Conservation (phyloP, 2,113 vertebrate genomes). For the Sinocyclocheilus anophthalmus region DNA sequence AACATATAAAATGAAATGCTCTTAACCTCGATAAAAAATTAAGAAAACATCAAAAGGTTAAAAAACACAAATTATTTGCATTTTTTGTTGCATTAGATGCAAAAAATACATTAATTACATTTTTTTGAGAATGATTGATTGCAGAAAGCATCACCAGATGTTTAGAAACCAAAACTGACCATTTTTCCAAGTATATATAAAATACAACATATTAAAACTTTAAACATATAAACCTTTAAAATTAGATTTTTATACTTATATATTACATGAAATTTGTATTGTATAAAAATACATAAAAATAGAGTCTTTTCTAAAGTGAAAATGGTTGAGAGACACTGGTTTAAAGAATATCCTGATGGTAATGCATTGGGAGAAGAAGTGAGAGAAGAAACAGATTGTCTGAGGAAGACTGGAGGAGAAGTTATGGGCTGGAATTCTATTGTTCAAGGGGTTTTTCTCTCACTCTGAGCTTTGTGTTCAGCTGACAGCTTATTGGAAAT, state of each 20-base stretch:
- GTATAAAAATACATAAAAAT: neutral
- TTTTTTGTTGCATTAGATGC: too few species aligned
- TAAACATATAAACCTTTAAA: too few species aligned
- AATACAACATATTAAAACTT: too few species aligned
- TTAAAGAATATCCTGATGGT: neutral
- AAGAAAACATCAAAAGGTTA: neutral
- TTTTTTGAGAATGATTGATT: too few species aligned
- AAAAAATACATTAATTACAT: too few species aligned
- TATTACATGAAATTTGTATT: neutral
- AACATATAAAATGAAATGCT: neutral
- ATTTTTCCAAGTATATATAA: neutral
- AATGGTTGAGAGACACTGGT: neutral
- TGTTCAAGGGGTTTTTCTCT: neutral
- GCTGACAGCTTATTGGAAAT: conserved; percentile 29
- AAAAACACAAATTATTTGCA: too few species aligned
- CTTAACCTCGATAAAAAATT: neutral
- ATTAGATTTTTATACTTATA: too few species aligned
- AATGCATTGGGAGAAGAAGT: neutral
- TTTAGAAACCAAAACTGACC: neutral
- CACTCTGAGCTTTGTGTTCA: neutral
- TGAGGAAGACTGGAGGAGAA: conserved; percentile 1
- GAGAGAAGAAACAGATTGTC: conserved; percentile 12
- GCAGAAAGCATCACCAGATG: neutral
- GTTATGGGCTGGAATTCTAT: neutral
- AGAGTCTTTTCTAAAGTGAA: neutral